Conservation (phyloP, 2,113 vertebrate species). For the Physeter macrocephalus region DNA sequence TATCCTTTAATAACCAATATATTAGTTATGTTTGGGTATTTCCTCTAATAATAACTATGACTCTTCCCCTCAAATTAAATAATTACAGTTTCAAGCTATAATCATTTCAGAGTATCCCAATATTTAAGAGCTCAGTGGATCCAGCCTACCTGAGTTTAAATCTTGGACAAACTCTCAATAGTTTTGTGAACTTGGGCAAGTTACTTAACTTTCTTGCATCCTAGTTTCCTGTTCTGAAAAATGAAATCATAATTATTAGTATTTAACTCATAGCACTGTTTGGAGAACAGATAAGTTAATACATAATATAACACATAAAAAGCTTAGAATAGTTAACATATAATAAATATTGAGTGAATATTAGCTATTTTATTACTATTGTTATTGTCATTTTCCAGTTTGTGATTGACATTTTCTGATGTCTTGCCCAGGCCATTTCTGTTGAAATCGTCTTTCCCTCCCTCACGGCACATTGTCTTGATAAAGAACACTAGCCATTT, state of each 20-base stretch:
- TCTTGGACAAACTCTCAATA: not conserved
- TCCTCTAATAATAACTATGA: not conserved
- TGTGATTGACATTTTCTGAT: not conserved
- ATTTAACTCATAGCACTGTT: not conserved
- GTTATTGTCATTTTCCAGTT: not conserved
- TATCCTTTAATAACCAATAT: not conserved
- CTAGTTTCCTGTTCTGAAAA: not conserved
- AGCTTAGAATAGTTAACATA: not conserved
- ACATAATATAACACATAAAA: not conserved
- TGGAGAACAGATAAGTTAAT: not conserved
- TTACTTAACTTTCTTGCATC: not conserved
- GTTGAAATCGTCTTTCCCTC: not conserved
- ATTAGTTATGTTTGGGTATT: not conserved
- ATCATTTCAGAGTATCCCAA: not conserved
- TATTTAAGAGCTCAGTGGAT: not conserved
- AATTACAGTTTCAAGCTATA: not conserved
- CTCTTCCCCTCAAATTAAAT: not conserved
- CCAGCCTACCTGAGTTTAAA: not conserved
- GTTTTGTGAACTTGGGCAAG: not conserved
- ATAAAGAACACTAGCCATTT: not conserved
- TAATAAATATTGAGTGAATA: not conserved
- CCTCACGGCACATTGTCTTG: not conserved
- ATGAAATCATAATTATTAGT: not conserved
- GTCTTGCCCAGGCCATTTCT: not conserved
- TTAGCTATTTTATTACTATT: not conserved